These are phyloP conservation scores for Acipenser transmontanus DNA, from an alignment of 2,797 vertebrate genomes.

Conservation along the genomic window DNA sequence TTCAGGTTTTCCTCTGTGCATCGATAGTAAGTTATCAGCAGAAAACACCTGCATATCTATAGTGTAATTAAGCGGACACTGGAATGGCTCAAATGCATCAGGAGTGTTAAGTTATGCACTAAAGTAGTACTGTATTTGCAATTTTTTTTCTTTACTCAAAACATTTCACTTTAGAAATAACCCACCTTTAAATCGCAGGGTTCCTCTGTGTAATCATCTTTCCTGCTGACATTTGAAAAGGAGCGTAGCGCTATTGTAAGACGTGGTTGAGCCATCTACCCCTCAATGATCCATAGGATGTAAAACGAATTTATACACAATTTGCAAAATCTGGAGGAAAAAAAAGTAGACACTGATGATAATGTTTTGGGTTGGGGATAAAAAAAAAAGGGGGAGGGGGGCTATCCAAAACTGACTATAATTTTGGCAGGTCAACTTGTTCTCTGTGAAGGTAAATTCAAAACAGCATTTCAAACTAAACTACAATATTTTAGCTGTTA, in stretches of 20 bases:
- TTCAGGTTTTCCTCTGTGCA: no score
- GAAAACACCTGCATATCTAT: no score
- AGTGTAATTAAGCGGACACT: no score
- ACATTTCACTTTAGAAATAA: slow-evolving; percentile 25
- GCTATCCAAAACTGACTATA: neutral
- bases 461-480: no score
- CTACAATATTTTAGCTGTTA: no score
- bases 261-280: slow-evolving; percentile 84
- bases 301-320: slow-evolving; percentile 41
- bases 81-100: no score
- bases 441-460: no score
- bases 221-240: slow-evolving; percentile 89
- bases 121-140: neutral
- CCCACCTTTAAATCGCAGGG: slow-evolving; percentile 79
- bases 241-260: slow-evolving; percentile 90
- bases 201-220: slow-evolving; percentile 72
- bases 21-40: no score
- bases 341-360: neutral
- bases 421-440: neutral
- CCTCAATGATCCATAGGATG: slow-evolving; percentile 55
- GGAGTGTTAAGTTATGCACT: neutral
- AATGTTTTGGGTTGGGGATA: neutral
- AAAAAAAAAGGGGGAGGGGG: neutral
- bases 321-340: slow-evolving; percentile 31
- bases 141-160: slow-evolving; percentile 11